These are phyloP conservation scores for Caenorhabditis becei DNA, from an alignment of 2,888 invertebrate genomes.

Conservation along the genomic window DNA sequence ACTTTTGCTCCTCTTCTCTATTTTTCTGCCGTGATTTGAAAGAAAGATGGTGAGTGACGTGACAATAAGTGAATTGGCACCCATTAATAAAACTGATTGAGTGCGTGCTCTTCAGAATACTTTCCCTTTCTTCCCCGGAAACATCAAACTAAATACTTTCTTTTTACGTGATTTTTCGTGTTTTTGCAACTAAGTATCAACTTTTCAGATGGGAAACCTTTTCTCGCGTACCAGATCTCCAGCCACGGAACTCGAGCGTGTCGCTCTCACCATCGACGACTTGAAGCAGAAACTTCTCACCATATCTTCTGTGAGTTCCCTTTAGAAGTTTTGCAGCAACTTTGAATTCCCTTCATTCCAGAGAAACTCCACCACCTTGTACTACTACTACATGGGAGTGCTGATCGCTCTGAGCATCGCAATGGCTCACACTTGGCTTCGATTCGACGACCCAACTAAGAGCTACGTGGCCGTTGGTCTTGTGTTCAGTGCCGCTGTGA, in stretches of 20 bases:
- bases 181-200: not conserved
- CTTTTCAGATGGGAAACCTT: slow-evolving; percentile 54
- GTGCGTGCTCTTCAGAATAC: not conserved
- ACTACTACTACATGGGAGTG: slow-evolving; percentile 50
- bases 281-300: slow-evolving; percentile 41
- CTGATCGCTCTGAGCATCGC: slow-evolving; percentile 40
- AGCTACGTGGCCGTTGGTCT: slow-evolving; percentile 42
- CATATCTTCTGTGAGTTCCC: slow-evolving; percentile 27
- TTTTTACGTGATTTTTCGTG: not conserved
- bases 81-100: slow-evolving; percentile 2
- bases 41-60: slow-evolving; percentile 45
- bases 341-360: slow-evolving; percentile 19
- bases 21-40: not conserved
- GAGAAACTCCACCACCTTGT: slow-evolving; percentile 50
- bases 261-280: slow-evolving; percentile 54
- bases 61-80: slow-evolving; percentile 10
- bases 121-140: not conserved
- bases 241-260: slow-evolving; percentile 57
- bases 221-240: slow-evolving; percentile 53
- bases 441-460: slow-evolving; percentile 49
- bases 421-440: slow-evolving; percentile 54
- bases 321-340: no score
- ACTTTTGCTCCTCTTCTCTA: slow-evolving; percentile 25
- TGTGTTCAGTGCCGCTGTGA: slow-evolving; percentile 20
- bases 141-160: slow-evolving; percentile 3